phyloP scores from a whole-genome alignment of 1,140 invertebrate species.

The Watersipora subatra region DNA sequence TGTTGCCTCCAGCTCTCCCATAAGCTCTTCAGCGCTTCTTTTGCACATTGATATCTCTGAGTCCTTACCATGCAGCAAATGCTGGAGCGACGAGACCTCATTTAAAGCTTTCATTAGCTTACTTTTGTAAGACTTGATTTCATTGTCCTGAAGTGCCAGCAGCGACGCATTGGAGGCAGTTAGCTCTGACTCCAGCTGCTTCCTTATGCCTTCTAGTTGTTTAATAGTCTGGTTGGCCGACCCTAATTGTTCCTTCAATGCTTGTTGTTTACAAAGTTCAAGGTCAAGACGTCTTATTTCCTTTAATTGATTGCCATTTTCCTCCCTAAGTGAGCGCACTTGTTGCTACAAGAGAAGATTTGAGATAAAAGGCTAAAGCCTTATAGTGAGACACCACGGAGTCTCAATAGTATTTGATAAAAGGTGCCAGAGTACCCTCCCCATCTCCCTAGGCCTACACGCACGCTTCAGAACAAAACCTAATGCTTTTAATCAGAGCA shows the following conservation, averaged over 20 bases:
- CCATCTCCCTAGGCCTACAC: too few species aligned
- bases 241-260: not conserved
- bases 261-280: not conserved
- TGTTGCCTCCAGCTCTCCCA: not conserved
- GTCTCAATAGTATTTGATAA: too few species aligned
- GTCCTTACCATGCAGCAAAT: not conserved
- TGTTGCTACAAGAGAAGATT: not conserved
- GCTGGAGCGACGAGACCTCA: not conserved
- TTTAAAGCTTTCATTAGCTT: not conserved
- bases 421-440: too few species aligned
- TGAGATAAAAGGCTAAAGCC: too few species aligned
- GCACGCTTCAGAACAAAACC: too few species aligned
- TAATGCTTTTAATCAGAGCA: too few species aligned
- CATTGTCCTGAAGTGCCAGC: not conserved
- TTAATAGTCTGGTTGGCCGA: not conserved
- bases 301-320: not conserved
- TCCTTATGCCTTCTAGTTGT: not conserved
- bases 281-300: not conserved
- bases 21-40: not conserved
- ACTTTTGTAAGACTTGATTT: not conserved
- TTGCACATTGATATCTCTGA: not conserved
- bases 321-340: not conserved
- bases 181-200: not conserved
- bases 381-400: too few species aligned
- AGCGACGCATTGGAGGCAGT: not conserved